Conservation (phyloP, 2,113 vertebrate genomes). For the Sapajus apella region DNA sequence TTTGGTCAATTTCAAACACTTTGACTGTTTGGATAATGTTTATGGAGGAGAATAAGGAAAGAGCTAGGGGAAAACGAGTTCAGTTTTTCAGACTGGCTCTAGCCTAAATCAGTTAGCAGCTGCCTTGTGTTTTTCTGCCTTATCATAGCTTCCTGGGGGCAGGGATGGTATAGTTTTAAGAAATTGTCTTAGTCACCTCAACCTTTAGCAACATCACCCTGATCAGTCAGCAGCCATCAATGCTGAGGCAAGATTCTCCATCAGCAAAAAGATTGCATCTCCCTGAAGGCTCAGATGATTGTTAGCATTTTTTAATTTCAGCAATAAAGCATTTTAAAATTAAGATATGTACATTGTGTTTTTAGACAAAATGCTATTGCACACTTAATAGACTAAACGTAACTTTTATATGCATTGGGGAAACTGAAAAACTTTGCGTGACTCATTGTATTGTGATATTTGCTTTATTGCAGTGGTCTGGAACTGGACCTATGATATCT, state of each 20-base stretch:
- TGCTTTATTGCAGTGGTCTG: not conserved
- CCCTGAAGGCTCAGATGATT: not conserved
- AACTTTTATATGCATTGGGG: not conserved
- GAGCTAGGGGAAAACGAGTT: not conserved
- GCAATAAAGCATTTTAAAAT: not conserved
- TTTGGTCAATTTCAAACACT: not conserved
- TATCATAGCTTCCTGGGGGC: not conserved
- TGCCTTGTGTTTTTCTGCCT: not conserved
- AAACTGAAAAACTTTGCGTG: not conserved
- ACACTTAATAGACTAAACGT: not conserved
- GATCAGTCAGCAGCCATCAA: not conserved
- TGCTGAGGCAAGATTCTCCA: not conserved
- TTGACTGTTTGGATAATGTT: not conserved
- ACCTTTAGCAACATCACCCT: not conserved
- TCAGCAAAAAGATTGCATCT: not conserved
- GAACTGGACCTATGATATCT: not conserved
- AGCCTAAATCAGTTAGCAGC: not conserved
- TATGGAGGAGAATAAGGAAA: not conserved
- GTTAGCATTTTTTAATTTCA: not conserved
- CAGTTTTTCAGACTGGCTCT: not conserved
- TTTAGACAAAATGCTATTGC: not conserved
- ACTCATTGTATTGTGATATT: not conserved
- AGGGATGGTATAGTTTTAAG: not conserved
- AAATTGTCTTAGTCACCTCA: not conserved
- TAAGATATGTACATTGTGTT: not conserved